phyloP scores from a whole-genome alignment of 2,888 invertebrate genomes.

The Dioctria rufipes region DNA sequence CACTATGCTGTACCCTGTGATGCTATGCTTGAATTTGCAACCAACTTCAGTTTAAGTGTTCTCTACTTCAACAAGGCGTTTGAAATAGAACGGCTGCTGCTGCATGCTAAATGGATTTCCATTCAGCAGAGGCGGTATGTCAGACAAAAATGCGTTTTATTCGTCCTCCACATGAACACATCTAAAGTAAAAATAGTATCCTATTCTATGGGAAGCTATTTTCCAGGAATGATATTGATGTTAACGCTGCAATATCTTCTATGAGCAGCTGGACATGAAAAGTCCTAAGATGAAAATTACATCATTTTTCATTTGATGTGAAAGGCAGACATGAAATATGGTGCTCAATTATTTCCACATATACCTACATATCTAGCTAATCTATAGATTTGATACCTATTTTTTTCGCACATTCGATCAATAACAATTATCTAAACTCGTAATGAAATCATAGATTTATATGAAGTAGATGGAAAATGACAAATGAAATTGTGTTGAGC shows the following conservation, averaged over 20 bases:
- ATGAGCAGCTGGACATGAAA: slow-evolving; percentile 26
- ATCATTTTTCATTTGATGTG: slow-evolving; percentile 36
- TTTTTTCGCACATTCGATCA: too few relatives aligned
- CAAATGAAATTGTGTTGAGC: too few relatives aligned
- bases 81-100: neutral
- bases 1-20: too few relatives aligned
- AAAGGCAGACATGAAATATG: slow-evolving; percentile 20
- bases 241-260: slow-evolving; percentile 35
- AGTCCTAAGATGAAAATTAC: slow-evolving; percentile 12
- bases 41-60: slow-evolving; percentile 7
- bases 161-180: neutral
- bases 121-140: neutral
- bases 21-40: neutral
- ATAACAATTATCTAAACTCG: too few relatives aligned
- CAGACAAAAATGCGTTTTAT: slow-evolving; percentile 3
- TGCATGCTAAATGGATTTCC: slow-evolving; percentile 8
- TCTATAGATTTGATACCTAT: too few relatives aligned
- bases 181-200: neutral
- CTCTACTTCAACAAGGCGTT: neutral
- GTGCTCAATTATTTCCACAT: neutral
- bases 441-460: too few relatives aligned
- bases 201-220: neutral
- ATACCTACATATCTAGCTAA: too few relatives aligned
- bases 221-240: slow-evolving; percentile 36
- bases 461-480: too few relatives aligned